Evolutionary conservation across 1,140 invertebrate genomes (phyloP), one percentile per base, ranked within the genome.

Genomic region (Leptonema lineaticorne): DNA sequence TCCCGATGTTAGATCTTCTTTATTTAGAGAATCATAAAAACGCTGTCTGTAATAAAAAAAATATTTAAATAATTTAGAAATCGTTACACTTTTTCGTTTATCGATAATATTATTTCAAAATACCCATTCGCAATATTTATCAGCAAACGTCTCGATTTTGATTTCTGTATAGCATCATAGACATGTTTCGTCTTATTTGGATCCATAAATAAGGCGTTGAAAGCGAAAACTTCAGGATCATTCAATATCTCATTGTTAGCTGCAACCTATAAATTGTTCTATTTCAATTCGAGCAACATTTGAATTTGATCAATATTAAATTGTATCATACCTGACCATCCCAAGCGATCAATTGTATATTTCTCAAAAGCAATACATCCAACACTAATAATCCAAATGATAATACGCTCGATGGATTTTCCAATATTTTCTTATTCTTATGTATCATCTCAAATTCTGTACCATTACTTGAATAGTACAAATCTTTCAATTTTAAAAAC

Each of bases 331-430:
- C 81, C 75, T 82, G 79, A 73, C 80, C 83, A 70, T 84, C 81
- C 79, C 82, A 82, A 0, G 82, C 83, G 76, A 85, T 82, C 9
- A 82, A 74, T 71, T 87, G 86, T 33, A 87, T 84, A 74, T 86
- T 86, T 73, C 85, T 85, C 4, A 87, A 69, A 24, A 87, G 72
- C 75, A 87, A 83, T 0, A 87, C 79, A 73, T 86, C 85, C 66
- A 87, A 76, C 0, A 84, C 84, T 64, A 87, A 73, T 24, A 87
- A 81, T 0, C 84, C 85, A 67, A 87, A 85, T 0, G 85, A 85
- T 0, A 85, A 69, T 7, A 85, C 74, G 74, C 79, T 83, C 0
- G 82, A 81, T 4, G 77, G 79, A 59, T 84, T 84, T 9, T 76
- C 79, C 28, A 82, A 65, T 14, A 84, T 81, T 2, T 73, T 74